phyloP scores from a whole-genome alignment of 2,113 vertebrate species.

The Cyprinodon tularosa region DNA sequence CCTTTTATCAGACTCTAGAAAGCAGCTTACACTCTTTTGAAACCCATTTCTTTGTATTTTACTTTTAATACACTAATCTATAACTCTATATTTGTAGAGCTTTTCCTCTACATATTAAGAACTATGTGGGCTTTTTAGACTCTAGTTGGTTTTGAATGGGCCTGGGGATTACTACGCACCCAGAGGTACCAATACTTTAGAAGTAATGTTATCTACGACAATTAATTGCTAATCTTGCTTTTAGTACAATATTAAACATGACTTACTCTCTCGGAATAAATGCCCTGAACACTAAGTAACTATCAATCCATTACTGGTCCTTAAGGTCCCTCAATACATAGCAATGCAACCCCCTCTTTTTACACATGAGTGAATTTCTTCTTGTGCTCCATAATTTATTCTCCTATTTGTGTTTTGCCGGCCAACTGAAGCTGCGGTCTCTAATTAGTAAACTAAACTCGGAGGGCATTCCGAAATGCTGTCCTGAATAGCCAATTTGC shows the following conservation, averaged over 20 bases:
- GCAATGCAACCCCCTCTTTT: constrained; percentile 43
- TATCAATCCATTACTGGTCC: constrained; percentile 33
- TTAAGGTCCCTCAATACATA: constrained; percentile 37
- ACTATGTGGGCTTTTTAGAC: not conserved
- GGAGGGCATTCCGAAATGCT: constrained; percentile 48
- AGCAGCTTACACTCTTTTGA: not conserved
- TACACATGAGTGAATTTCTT: constrained; percentile 61
- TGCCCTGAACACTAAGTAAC: constrained; percentile 14
- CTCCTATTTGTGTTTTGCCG: constrained; percentile 58
- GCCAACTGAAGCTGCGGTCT: constrained; percentile 51
- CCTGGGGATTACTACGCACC: not conserved
- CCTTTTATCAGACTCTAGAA: not conserved
- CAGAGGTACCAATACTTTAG: not conserved
- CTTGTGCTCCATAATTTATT: constrained; percentile 72
- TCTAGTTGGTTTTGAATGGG: not conserved
- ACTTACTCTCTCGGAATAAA: not conserved
- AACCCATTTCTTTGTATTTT: too few species aligned
- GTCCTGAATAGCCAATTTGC: constrained; percentile 64
- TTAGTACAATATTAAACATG: constrained; percentile 2
- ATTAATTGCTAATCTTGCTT: constrained; percentile 1
- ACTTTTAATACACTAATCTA: not conserved
- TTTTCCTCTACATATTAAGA: not conserved
- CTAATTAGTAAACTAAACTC: constrained; percentile 59
- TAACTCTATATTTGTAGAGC: not conserved
- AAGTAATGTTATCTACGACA: not conserved